Evolutionary conservation across 2,888 invertebrate species (phyloP), one percentile per base, ranked within the genome.

Genomic region (Microplitis deprimator): DNA sequence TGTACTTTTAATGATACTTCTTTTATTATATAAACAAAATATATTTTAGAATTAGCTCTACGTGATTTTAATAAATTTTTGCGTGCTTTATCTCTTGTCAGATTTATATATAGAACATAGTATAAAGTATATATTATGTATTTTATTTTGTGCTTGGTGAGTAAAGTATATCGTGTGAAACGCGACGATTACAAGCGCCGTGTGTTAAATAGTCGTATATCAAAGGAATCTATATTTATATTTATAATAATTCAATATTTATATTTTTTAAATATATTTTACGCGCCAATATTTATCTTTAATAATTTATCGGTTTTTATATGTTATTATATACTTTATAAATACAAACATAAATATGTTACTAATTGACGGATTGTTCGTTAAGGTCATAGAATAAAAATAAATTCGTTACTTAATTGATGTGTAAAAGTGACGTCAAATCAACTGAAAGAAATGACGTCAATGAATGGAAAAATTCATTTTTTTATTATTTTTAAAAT

Each of bases 381-480:
- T 50, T 13, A 50, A 50, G 50, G 50, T 13, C 50, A 13, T 50
- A 50, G 3, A 50, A 2, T 13, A 50, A 13, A 50, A 50, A 50
- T 50, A 50, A 29, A 13, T 50, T 50, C 50, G 50, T 13, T 50
- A 50, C 13, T 50, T 50, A 13, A 50, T 50, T 13, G 50, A 13
- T 50, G 50, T 50, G 13, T 50, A 13, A 50, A 50, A 13, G 50
- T 50, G 50, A 50, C 50, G 50, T 50, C 13, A 50, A 50, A 50
- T 5, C 61, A 39, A 72, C 64, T 13, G 41, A 39, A 61, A 62
- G 40, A 62, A 16, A 5, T 72, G 62, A 38, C 39, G 71, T 13
- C 16, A 16, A 6, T n/a, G 39, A n/a, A 39, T 39, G 39, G 62
- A 61, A 72, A 72, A 70, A 70, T 20, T 38, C 29, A 65, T 29